phyloP scores from a whole-genome alignment of 2,113 vertebrate genomes.

The Anoplopoma fimbria region DNA sequence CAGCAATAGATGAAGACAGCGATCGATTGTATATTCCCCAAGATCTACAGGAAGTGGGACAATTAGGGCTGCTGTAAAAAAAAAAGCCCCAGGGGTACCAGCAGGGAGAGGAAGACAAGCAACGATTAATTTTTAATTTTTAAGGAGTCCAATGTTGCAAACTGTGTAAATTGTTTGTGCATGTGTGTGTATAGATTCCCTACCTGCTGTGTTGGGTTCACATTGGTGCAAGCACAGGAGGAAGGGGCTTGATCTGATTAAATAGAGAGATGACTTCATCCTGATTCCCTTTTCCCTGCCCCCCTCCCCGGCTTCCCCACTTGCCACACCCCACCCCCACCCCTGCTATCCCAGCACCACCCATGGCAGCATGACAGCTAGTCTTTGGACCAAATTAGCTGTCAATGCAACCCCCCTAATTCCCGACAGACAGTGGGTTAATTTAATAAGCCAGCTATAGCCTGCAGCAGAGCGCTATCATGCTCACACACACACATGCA shows the following conservation, averaged over 20 bases:
- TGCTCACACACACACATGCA: constrained; percentile 41
- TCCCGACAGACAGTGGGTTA: constrained; percentile 67
- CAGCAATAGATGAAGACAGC: not conserved
- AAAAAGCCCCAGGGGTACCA: not conserved
- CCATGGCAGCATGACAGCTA: constrained; percentile 54
- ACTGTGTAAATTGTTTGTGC: not conserved
- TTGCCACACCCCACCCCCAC: constrained; percentile 43
- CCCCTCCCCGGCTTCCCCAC: constrained; percentile 20
- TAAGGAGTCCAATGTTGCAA: not conserved
- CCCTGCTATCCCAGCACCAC: constrained; percentile 30
- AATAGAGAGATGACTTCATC: constrained; percentile 80
- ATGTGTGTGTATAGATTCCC: constrained; percentile 12
- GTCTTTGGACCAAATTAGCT: constrained; percentile 71
- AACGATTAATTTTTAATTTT: not conserved
- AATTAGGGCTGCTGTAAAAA: not conserved
- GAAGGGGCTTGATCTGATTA: constrained; percentile 66
- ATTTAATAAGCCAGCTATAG: constrained; percentile 69
- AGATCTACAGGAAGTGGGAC: not conserved
- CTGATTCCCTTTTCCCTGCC: constrained; percentile 37
- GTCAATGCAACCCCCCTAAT: constrained; percentile 58
- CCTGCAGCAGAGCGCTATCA: constrained; percentile 48
- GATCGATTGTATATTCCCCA: not conserved
- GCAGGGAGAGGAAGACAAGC: constrained; percentile 9
- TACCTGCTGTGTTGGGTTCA: constrained; percentile 40
- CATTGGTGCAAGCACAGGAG: constrained; percentile 39